These are phyloP conservation scores for Paratilapia polleni DNA, from an alignment of 2,113 vertebrate genomes.

Conservation along the genomic window DNA sequence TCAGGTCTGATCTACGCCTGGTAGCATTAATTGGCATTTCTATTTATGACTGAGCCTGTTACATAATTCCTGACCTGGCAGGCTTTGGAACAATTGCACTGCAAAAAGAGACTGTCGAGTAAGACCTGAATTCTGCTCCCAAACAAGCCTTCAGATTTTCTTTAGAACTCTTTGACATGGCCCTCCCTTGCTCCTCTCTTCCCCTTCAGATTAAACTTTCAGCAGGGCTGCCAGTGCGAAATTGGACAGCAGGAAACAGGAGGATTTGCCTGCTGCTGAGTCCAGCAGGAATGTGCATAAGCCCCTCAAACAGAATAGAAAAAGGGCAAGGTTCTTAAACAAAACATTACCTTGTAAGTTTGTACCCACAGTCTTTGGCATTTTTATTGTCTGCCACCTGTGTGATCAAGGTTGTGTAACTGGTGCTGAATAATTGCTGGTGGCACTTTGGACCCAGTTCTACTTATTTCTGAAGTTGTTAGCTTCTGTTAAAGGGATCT, in stretches of 20 bases:
- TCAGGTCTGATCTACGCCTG: background rate
- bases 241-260: conserved; percentile 58
- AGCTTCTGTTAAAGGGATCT: background rate
- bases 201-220: conserved; percentile 57
- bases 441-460: background rate
- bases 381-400: background rate
- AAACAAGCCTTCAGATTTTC: conserved; percentile 31
- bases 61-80: background rate
- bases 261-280: conserved; percentile 55
- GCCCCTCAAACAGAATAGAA: conserved; percentile 32
- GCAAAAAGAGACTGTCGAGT: background rate
- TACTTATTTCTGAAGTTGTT: background rate
- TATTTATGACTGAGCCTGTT: background rate
- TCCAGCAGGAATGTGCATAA: conserved; percentile 48
- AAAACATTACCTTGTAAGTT: conserved; percentile 30
- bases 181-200: conserved; percentile 19
- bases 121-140: background rate
- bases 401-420: background rate
- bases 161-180: conserved; percentile 14
- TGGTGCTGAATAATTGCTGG: conserved; percentile 19
- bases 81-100: background rate
- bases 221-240: conserved; percentile 44
- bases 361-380: background rate
- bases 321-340: background rate
- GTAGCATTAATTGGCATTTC: background rate